Evolutionary conservation across 2,113 vertebrate genomes (phyloP).

Genomic region (Mesitornis unicolor): DNA sequence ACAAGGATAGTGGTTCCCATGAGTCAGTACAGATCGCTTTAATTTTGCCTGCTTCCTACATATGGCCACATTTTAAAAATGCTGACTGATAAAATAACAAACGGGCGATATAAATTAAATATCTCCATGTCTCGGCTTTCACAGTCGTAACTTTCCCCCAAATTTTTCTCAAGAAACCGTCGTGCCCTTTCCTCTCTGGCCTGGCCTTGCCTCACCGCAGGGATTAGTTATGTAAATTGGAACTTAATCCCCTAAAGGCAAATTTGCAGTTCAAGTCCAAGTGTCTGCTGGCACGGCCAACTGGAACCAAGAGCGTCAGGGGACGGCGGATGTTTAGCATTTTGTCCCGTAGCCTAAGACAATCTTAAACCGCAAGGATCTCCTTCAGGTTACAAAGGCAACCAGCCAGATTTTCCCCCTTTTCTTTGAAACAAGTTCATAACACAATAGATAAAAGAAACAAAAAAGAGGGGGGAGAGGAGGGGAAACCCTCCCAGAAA

Average conservation of each 20-base stretch:
- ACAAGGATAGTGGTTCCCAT: neutral
- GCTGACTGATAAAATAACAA: neutral
- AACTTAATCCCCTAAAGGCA: conserved; percentile 58
- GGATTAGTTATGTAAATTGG: conserved; percentile 58
- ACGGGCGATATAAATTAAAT: accelerated
- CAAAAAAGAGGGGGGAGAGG: neutral
- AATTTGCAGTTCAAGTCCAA: conserved; percentile 64
- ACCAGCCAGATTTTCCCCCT: neutral
- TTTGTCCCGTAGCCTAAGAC: neutral
- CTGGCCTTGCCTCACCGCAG: neutral
- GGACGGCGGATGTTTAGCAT: neutral
- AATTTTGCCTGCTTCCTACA: neutral
- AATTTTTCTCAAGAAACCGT: neutral
- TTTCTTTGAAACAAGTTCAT: neutral
- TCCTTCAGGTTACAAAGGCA: conserved; percentile 35
- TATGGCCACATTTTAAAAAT: neutral
- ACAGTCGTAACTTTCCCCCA: neutral
- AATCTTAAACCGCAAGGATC: neutral
- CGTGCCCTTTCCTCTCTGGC: neutral
- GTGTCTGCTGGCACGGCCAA: conserved; percentile 11
- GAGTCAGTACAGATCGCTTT: neutral
- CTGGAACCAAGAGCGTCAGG: neutral
- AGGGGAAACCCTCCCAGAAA: neutral
- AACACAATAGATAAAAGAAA: conserved; percentile 3
- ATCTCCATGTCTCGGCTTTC: neutral